Conservation (phyloP, 2,113 vertebrate species). For the Ophthalmolycus amberensis region DNA sequence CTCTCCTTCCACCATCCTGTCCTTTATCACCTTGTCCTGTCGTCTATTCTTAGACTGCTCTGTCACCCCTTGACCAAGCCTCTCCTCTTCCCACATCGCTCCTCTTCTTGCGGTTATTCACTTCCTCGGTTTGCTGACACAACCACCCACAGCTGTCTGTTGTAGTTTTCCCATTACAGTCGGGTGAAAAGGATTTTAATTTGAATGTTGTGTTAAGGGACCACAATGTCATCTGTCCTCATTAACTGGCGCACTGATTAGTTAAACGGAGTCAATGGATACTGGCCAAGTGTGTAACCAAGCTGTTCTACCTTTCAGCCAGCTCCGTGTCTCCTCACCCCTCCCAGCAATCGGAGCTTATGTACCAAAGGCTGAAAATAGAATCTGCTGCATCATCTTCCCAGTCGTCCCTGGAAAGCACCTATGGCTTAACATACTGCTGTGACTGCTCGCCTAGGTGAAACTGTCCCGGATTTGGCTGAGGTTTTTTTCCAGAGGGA, state of each 20-base stretch:
- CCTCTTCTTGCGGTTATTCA: constrained; percentile 18
- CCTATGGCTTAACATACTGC: constrained; percentile 12
- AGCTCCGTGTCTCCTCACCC: constrained; percentile 29
- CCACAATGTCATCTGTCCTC: constrained; percentile 38
- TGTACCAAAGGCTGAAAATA: constrained; percentile 61
- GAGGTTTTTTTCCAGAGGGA: constrained; percentile 11
- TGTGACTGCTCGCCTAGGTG: constrained; percentile 28
- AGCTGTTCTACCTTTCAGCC: constrained; percentile 47
- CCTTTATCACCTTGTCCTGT: constrained; percentile 67
- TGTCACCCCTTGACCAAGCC: constrained; percentile 50
- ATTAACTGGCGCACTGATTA: constrained; percentile 44
- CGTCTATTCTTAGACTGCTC: constrained; percentile 63
- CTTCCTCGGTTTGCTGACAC: constrained; percentile 33
- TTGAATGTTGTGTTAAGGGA: constrained; percentile 28
- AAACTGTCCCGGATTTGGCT: constrained; percentile 17
- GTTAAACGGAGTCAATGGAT: constrained; percentile 44
- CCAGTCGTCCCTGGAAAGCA: constrained; percentile 30
- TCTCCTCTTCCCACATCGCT: constrained; percentile 24
- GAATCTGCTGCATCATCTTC: constrained; percentile 63
- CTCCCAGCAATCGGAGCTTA: constrained; percentile 18
- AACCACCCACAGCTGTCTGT: constrained; percentile 15
- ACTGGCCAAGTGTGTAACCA: constrained; percentile 48
- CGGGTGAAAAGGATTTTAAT: constrained; percentile 26
- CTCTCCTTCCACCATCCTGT: constrained; percentile 41
- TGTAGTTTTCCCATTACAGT: constrained; percentile 17